Conservation (phyloP, 2,797 vertebrate genomes). For the Pseudotriccus pelzelni region DNA sequence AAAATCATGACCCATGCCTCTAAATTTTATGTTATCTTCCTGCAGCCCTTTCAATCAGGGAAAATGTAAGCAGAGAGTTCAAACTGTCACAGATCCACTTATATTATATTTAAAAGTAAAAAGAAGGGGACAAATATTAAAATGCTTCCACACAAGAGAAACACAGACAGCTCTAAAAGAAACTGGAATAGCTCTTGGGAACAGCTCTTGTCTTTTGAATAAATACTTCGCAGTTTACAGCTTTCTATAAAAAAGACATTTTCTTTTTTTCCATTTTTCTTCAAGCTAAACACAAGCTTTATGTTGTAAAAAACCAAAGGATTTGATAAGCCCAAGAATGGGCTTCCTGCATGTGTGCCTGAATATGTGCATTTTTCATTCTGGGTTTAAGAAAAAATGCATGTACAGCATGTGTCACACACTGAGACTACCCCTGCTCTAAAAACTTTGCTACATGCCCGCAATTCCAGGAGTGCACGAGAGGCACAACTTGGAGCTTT, state of each 20-base stretch:
- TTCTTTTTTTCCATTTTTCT: not conserved
- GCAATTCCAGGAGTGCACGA: not conserved
- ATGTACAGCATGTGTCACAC: not conserved
- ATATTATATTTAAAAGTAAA: slow-evolving; percentile 9
- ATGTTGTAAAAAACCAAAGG: not conserved
- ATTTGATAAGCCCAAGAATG: not conserved
- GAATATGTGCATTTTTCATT: not conserved
- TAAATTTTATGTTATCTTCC: slow-evolving; percentile 14
- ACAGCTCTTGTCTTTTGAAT: not conserved
- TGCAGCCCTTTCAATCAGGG: not conserved
- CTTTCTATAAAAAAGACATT: not conserved
- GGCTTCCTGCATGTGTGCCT: not conserved
- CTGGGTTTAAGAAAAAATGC: not conserved
- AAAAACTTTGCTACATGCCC: not conserved
- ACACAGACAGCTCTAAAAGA: slow-evolving; percentile 2
- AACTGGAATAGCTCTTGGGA: slow-evolving; percentile 26
- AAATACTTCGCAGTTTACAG: slow-evolving; percentile 29
- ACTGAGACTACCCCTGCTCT: not conserved
- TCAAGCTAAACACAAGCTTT: not conserved
- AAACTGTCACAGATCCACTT: not conserved
- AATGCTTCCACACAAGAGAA: not conserved
- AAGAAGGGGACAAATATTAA: slow-evolving; percentile 12
- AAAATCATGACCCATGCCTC: not conserved
- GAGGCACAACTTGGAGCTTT: not conserved
- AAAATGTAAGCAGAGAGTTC: not conserved